Percentiles rank a stretch among this genome's conserved stretches.
Conservation (phyloP, 2,797 vertebrate species). For the Sebastes melanostomus region DNA sequence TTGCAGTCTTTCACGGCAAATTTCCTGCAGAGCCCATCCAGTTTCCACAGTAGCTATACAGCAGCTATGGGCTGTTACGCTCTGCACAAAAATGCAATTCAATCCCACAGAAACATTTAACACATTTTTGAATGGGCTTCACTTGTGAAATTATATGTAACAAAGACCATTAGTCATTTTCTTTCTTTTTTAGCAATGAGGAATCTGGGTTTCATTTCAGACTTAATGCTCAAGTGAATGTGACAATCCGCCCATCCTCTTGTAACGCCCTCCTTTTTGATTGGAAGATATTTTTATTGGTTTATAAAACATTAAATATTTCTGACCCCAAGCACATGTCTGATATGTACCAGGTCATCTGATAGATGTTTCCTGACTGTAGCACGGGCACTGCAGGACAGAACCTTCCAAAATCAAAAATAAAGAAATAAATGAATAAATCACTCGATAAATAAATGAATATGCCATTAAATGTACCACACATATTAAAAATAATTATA, state of each 20-base stretch:
- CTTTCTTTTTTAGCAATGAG: neutral
- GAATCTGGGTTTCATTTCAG: neutral
- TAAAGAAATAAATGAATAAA: no score
- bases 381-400: neutral
- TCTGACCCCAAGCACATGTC: neutral
- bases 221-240: neutral
- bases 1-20: conserved; percentile 16
- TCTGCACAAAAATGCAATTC: conserved; percentile 9
- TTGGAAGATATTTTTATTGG: neutral
- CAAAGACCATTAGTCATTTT: neutral
- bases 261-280: neutral
- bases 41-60: neutral
- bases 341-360: neutral
- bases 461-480: no score
- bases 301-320: conserved; percentile 4
- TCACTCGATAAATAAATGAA: no score
- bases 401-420: no score
- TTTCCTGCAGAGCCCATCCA: conserved; percentile 2
- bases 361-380: neutral
- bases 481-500: no score
- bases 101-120: neutral
- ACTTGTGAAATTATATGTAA: neutral
- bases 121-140: neutral
- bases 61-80: neutral
- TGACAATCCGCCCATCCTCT: neutral